Evolutionary conservation across 1,140 invertebrate species (phyloP), one percentile per base, ranked within the genome.

Genomic region (Berghia stephanieae): DNA sequence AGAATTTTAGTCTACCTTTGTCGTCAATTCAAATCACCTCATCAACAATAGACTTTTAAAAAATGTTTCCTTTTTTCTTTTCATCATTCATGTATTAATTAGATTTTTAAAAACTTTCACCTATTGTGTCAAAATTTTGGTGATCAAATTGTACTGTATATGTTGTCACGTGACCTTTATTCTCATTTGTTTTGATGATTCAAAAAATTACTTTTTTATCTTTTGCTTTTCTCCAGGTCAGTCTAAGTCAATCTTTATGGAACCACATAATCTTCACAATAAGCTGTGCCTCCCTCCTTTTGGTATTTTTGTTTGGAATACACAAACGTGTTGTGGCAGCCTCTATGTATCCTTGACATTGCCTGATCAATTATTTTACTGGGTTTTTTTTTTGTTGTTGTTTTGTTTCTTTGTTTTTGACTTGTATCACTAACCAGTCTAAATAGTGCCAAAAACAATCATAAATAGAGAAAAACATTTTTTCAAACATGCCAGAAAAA

Each of bases 221-320:
- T 75, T 71, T 80, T 72, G 70, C 81, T 80, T 52, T 80, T 73
- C 85, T 86, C 36, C 83, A 91, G 89, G 87, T 98, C 21, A 93
- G 96, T 27, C 94, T 99, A 75, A 93, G 94, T 16, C 95, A 98
- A 87, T 98, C 97, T 10, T 90, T 99, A 34, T 93, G 93, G 85
- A 98, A 98, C 89, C 97, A 99, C 92, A 94, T 95, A n/a, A 96
- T 98, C 86, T 99, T 99, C 90, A 94, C 96, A n/a, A 89, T 96
- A 82, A 95, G 95, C 79, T 95, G 96, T 84, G 90, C 96, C 79
- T 91, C 94, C 74, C 90, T 98, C 94, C 93, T 98, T 34, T 89
- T 96, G 80, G 91, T 99, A 73, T 97, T 98, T 84, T 91, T 97
- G 77, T 90, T 94, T 89, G 97, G 98, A 68, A 95, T 98, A 60